A percentile compares a stretch with the other conserved stretches of the same genome.
Evolutionary conservation across 2,113 vertebrate genomes (phyloP).

Genomic region (Motacilla alba): DNA sequence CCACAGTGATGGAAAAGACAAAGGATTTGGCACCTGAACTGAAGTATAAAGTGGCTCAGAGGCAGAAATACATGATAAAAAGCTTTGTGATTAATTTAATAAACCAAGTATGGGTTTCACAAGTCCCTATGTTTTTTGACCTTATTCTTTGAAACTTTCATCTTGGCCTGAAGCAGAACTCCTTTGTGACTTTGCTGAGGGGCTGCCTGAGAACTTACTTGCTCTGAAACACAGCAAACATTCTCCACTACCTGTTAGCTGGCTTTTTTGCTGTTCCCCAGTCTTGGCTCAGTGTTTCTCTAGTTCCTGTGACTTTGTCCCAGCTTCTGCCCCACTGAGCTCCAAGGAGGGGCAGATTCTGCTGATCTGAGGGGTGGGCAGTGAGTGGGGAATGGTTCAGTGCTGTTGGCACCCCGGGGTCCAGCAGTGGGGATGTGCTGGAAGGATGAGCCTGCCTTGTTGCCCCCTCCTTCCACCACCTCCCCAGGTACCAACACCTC

Average conservation of each 20-base stretch:
- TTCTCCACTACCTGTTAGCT: not conserved
- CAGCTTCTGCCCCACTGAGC: not conserved
- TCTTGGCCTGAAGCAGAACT: not conserved
- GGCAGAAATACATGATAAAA: slow-evolving; percentile 4
- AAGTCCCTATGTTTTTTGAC: not conserved
- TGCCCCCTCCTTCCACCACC: not conserved
- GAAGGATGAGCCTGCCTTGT: not conserved
- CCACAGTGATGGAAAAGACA: not conserved
- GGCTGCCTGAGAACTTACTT: not conserved
- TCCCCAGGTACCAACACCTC: not conserved
- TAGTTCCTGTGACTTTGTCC: not conserved
- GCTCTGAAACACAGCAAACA: not conserved
- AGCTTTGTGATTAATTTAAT: not conserved
- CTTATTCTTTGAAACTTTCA: not conserved
- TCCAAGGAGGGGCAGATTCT: not conserved
- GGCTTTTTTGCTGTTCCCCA: not conserved
- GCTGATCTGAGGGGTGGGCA: rapidly evolving
- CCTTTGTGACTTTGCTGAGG: not conserved
- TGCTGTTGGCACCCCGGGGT: not conserved
- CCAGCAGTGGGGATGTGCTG: not conserved
- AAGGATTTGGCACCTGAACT: slow-evolving; percentile 6
- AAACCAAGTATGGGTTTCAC: not conserved
- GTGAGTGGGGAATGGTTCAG: not conserved
- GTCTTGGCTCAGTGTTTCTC: not conserved
- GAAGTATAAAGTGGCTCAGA: not conserved